Evolutionary conservation across 30 jellyfish, hydroid and myxozoan genomes (phyloP), one percentile per base, ranked within the genome.

Genomic region (Mastigias papua): DNA sequence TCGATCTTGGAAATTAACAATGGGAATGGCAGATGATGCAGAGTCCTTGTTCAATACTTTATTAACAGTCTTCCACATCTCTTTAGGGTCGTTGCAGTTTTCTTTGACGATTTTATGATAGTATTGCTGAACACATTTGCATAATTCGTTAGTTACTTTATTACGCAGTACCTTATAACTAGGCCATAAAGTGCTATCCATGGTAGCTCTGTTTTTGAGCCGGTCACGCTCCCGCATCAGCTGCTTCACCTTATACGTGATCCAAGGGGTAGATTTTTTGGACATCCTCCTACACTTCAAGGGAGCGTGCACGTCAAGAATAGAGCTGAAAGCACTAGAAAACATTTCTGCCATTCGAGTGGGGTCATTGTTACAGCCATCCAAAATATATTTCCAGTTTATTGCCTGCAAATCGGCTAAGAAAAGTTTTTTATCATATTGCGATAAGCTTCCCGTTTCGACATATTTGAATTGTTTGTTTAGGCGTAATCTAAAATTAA

Each of bases 101-200:
- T 67, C 78, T 67, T 67, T 33, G 9, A 67, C 34, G 23, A 67
- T 22, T 22, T 5, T 67, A 33, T 67, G 78, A 67, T 67, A 26
- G 78, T 67, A 67, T 22, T 67, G 50, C 50, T 67, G 78, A 21
- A 67, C 78, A 67, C 78, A 22, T 26, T 67, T 67, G 46, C 78
- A 48, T 22, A 67, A 33, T 31, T 67, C 78, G 25, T 3, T 30
- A 16, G 78, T 67, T 67, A 67, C n/a, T 33, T 67, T 67, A 67
- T 67, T 67, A 26, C 78, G 46, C 48, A 75, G 26, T 75, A 15
- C 42, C 66, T 75, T 75, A 50, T 75, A 75, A n/a, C 73, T 35
- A 37, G 86, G 73, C 86, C 86, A 75, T 3, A 46, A 28, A 50
- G 48, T 75, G 86, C 34, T n/a, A 75, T 75, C 86, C 50, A 35